Evolutionary conservation across 2,888 invertebrate genomes (phyloP), one percentile per base, ranked within the genome.

Genomic region (Caenorhabditis sp.): DNA sequence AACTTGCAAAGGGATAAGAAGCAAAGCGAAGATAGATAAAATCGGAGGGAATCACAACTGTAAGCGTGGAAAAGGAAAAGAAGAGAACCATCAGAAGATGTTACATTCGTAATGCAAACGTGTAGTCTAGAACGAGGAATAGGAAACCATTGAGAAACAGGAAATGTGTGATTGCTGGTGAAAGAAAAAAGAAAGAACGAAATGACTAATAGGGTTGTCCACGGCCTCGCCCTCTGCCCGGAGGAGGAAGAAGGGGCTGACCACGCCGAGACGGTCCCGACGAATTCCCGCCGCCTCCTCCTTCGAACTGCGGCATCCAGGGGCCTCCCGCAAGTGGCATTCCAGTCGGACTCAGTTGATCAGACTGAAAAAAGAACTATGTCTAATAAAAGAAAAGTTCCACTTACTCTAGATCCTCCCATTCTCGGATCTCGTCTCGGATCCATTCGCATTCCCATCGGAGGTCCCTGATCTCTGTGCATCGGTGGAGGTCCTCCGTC

Each of bases 301-400:
- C 63, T 9, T 75, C 66, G 17, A 75, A 75, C 27, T 46, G 68
- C 26, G 75, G 75, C 75, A 75, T 75, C 75, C 75, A 75, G n/a
- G 43, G 46, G 11, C 17, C 27, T 30, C 24, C 26, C n/a, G 52
- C 66, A 7, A 37, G 39, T 7, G 46, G 43, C 13, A 27, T 26
- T 35, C 55, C 45, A 20, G 22, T 27, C 6, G 56, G 48, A 17
- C 68, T 59, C 43, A 52, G 9, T 58, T 46, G 58, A 13, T 43
- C 56, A 8, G 46, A 26, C 48, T 65, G 63, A 32, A 74, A 70
- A 8, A 20, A 43, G 35, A 48, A 58, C 15, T 22, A 27, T 39
- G 24, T n/a, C n/a, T n/a, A n/a, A n/a, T n/a, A 39, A 48, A 11
- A 22, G 20, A 27, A 71, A 37, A 22, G 35, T 15, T 35, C 35